Base-by-base conservation (phyloP, 2,113 vertebrate genomes). In the Chamaea fasciata region DNA sequence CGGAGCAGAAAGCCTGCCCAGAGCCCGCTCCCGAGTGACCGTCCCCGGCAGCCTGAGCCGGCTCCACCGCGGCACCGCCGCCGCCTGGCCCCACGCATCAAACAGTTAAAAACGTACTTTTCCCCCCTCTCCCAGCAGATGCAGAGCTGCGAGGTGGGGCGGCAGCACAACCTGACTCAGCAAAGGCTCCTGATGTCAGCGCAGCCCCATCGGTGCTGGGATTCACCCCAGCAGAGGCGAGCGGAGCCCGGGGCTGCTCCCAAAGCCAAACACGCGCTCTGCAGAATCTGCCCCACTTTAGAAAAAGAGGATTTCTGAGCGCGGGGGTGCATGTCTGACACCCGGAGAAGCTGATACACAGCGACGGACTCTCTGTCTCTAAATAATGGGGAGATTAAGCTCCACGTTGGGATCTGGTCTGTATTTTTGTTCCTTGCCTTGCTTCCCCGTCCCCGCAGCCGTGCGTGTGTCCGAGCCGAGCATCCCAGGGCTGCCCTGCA, bases 101-200 rank as follows among this genome's bases (percentile, higher is more conserved):
- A 80, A 59, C 3, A 75, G 47, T 55, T 55, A 13, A 82, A 95
- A 96, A 94, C 7, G 53, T 6, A 3, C 53, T 52, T 73, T 62
- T 19, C 19, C 9, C 1, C 69, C 41, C n/a, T 62, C 78, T 73
- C 55, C 82, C 63, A 6, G 87, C 81, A 77, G 82, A 39, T 46
- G 78, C 89, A 6, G 84, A 3, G 75, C 73, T 37, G 67, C 57
- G 49, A 68, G 85, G 12, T 24, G 24, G 50, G 79, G 78, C 6
- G 21, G 60, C 52, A 42, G 88, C 95, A 65, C 12, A 62, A 23
- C 80, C 95, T 96, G 96, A 96, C 95, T 96, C 96, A 96, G 95
- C 96, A 96, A 20, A 88, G 85, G 75, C 39, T 7, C 62, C 83
- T 42, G 77, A 4, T 87, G 82, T 2, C 93, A 74, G 69, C 68